Percentiles rank a stretch among this genome's conserved stretches.
These are phyloP conservation scores for Eupristina koningsbergeri DNA, from an alignment of 1,140 invertebrate genomes.

Conservation along the genomic window DNA sequence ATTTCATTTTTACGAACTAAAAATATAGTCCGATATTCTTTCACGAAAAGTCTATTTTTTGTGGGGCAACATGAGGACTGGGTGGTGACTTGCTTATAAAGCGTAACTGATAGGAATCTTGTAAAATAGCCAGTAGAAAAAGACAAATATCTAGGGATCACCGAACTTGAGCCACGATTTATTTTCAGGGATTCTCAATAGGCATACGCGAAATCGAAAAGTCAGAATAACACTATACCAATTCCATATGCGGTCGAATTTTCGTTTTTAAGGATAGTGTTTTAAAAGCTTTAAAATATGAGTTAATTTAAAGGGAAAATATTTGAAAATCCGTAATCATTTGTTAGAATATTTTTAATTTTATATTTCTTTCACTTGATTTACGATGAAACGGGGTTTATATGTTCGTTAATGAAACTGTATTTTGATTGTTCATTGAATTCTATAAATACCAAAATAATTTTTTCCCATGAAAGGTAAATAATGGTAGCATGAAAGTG, in stretches of 20 bases:
- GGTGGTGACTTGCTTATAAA: conserved; percentile 57
- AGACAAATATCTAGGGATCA: conserved; percentile 69
- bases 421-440: too few species aligned
- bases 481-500: too few species aligned
- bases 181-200: conserved; percentile 59
- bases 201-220: conserved; percentile 33
- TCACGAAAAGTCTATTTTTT: conserved; percentile 25
- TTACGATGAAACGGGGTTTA: too few species aligned
- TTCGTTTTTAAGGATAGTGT: neutral
- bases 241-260: conserved; percentile 2
- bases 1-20: neutral
- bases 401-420: too few species aligned
- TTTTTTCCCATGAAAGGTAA: too few species aligned
- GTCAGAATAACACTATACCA: conserved; percentile 5
- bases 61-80: neutral
- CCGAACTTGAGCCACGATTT: conserved; percentile 60
- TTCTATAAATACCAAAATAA: too few species aligned
- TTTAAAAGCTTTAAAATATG: neutral
- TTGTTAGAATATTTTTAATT: too few species aligned
- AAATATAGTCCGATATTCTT: neutral
- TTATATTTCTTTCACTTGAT: too few species aligned
- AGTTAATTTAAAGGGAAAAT: too few species aligned
- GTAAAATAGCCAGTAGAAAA: conserved; percentile 66
- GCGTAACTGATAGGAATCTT: conserved; percentile 70
- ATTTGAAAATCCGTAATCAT: too few species aligned